A percentile compares a stretch with the other conserved stretches of the same genome.
phyloP scores from a whole-genome alignment of 2,888 invertebrate genomes.

The Pterobdella sp. region DNA sequence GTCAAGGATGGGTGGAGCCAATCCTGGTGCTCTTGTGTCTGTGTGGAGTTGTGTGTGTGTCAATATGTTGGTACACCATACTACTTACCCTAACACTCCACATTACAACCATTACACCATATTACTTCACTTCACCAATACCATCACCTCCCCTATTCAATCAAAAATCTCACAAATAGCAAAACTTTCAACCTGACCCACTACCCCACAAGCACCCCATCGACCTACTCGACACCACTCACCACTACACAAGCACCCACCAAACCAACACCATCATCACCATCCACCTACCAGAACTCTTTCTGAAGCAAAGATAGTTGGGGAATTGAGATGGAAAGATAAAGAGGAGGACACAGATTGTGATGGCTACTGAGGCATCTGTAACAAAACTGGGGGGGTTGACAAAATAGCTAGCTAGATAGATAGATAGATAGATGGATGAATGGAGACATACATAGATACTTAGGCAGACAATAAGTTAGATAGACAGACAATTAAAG shows the following conservation, averaged over 20 bases:
- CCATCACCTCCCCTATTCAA: no score
- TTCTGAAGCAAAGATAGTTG: constrained; percentile 36
- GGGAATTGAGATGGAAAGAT: constrained; percentile 38
- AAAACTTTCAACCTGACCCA: no score
- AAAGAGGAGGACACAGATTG: constrained; percentile 56
- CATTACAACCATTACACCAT: no score
- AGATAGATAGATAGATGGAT: not conserved
- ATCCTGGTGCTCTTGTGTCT: constrained; percentile 26
- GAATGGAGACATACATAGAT: not conserved
- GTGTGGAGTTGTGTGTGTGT: not conserved
- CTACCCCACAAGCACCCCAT: no score
- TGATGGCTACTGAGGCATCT: constrained; percentile 60
- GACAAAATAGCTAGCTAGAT: not conserved
- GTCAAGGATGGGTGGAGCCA: constrained; percentile 36
- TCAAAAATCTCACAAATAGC: no score
- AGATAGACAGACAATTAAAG: not conserved
- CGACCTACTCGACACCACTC: no score
- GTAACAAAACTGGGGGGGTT: constrained; percentile 42
- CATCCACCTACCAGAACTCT: constrained; percentile 23
- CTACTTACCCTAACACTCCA: no score
- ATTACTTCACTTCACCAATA: no score
- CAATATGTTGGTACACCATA: not conserved
- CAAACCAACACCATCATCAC: no score
- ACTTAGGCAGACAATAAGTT: not conserved
- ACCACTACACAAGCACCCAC: no score